phyloP scores from a whole-genome alignment of 2,113 vertebrate genomes.

The Cryptotis parvus region DNA sequence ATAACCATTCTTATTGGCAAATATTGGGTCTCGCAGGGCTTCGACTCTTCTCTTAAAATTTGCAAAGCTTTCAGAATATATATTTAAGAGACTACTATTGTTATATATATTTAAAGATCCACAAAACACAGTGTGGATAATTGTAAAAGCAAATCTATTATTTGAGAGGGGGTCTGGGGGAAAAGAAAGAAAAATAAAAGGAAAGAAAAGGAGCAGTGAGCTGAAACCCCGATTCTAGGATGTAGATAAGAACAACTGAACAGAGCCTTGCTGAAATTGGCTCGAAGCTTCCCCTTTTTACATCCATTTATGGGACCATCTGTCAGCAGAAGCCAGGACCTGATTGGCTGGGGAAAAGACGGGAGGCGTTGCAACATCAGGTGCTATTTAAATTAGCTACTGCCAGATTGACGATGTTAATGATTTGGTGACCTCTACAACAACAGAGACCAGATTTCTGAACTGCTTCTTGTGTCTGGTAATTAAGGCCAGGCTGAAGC shows the following conservation, averaged over 20 bases:
- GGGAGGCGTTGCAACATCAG: constrained; percentile 91
- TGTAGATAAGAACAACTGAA: constrained; percentile 88
- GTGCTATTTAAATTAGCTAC: constrained; percentile 93
- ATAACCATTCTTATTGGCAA: constrained; percentile 97
- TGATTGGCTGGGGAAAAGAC: constrained; percentile 92
- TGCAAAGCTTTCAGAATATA: constrained; percentile 88
- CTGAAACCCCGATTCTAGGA: constrained; percentile 87
- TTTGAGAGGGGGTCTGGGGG: constrained; percentile 51
- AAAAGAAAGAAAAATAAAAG: constrained; percentile 66
- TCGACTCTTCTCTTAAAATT: constrained; percentile 90
- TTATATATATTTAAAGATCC: constrained; percentile 82
- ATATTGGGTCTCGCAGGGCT: constrained; percentile 88
- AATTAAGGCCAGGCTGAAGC: constrained; percentile 90
- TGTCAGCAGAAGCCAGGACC: constrained; percentile 89
- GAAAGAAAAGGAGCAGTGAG: constrained; percentile 81
- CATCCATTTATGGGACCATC: constrained; percentile 92
- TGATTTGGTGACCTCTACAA: constrained; percentile 92
- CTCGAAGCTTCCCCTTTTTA: constrained; percentile 88
- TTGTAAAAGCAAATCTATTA: constrained; percentile 84
- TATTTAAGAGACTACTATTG: constrained; percentile 79
- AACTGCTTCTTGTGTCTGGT: constrained; percentile 91
- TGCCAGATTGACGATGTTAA: constrained; percentile 92
- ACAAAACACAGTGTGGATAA: constrained; percentile 86
- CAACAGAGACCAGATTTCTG: constrained; percentile 91
- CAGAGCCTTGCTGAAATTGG: constrained; percentile 89